Percentiles rank a stretch among this genome's conserved stretches.
Conservation (phyloP, 2,797 vertebrate genomes). For the Varecia variegata region DNA sequence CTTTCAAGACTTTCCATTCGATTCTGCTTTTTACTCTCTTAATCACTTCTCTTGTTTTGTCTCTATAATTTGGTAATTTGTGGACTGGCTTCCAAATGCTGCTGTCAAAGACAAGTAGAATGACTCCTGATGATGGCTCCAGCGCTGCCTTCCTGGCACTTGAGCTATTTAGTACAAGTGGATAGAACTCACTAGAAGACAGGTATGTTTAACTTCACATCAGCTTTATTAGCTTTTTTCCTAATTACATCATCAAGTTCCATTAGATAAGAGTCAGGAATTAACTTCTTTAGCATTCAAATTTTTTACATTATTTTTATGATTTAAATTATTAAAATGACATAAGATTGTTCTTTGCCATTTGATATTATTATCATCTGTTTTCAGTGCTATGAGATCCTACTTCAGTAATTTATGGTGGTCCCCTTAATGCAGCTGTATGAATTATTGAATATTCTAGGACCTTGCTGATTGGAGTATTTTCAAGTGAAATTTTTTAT, state of each 20-base stretch:
- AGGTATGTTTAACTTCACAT: constrained; percentile 55
- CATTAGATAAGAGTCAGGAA: constrained; percentile 32
- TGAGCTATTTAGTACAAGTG: background rate
- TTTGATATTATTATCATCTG: constrained; percentile 73
- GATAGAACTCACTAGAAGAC: constrained; percentile 19
- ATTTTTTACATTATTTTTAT: constrained; percentile 70
- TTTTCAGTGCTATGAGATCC: constrained; percentile 73
- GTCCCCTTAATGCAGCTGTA: constrained; percentile 61
- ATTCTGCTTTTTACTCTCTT: background rate
- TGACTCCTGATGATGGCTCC: background rate
- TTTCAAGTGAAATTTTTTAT: constrained; percentile 73
- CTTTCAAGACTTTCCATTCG: background rate
- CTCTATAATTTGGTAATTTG: background rate
- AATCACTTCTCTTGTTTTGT: background rate
- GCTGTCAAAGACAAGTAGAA: background rate
- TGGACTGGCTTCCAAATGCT: background rate
- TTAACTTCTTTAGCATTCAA: constrained; percentile 46
- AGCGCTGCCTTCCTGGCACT: background rate
- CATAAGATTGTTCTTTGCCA: constrained; percentile 65
- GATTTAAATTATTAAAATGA: constrained; percentile 76
- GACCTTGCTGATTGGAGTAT: constrained; percentile 64
- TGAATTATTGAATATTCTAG: constrained; percentile 72
- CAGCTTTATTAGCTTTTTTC: background rate
- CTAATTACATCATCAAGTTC: constrained; percentile 55
- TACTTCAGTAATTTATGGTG: constrained; percentile 70